Evolutionary conservation across 1,140 invertebrate genomes (phyloP).

Genomic region (Dufourea novaeangliae): DNA sequence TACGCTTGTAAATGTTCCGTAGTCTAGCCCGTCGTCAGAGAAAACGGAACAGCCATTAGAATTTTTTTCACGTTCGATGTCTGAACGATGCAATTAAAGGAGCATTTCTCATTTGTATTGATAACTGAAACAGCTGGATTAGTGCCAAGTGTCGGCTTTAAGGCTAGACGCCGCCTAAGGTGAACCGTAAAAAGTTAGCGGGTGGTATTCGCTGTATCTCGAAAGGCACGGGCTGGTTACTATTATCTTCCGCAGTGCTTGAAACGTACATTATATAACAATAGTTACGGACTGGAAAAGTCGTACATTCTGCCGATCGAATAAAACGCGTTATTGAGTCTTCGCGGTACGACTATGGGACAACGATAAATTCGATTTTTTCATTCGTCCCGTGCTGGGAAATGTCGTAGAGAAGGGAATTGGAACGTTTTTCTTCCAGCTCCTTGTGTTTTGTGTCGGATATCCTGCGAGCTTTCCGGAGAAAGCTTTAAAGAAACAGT

Average conservation of each 20-base stretch:
- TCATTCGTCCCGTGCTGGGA: neutral
- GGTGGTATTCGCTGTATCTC: neutral
- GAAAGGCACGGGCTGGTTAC: neutral
- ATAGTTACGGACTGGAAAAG: neutral
- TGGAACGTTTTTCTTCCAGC: neutral
- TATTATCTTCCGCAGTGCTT: neutral
- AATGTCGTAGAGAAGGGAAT: neutral
- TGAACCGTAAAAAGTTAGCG: slow-evolving; percentile 32
- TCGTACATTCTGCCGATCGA: neutral
- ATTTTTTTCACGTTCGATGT: neutral
- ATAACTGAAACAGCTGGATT: slow-evolving; percentile 42
- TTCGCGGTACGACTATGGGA: neutral
- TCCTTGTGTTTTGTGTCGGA: neutral
- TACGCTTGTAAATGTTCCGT: neutral
- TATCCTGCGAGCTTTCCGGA: too few relatives aligned
- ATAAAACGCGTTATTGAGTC: slow-evolving; percentile 13
- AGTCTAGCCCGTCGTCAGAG: neutral
- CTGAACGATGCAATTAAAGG: slow-evolving; percentile 22
- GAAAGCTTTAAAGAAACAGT: too few relatives aligned
- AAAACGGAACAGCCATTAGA: neutral
- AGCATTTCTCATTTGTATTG: slow-evolving; percentile 34
- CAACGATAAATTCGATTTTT: slow-evolving; percentile 12
- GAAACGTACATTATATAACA: slow-evolving; percentile 17
- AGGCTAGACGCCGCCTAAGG: neutral
- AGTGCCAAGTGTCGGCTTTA: slow-evolving; percentile 53